Evolutionary conservation across 2,888 invertebrate genomes (phyloP), one percentile per base, ranked within the genome.

Genomic region (Panopea generosa): DNA sequence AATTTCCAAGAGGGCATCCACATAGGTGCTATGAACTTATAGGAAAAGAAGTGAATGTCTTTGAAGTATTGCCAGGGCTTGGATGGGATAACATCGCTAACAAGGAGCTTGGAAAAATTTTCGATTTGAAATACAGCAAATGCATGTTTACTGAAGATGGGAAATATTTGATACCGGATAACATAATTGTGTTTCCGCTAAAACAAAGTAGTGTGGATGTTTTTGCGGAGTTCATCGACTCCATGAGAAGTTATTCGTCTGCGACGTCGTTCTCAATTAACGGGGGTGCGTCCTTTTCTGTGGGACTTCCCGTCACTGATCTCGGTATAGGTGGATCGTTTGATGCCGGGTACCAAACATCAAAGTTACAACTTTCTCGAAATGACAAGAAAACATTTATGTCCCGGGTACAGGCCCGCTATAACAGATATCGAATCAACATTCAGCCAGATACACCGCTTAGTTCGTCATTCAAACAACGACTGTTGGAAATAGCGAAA

Each of bases 21-120:
- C 33, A 56, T n/a, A 7, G 56, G 27, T 56, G 56, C 14, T 14
- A 16, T 20, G 20, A 29, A 16, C 18, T 26, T 29, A n/a, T 56
- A 14, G 56, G 56, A n/a, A 29, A 16, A 7, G 33, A 56, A 1
- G 56, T 56, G 6, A 20, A 24, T 14, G 22, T 38, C 11, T 56
- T 77, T 22, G 79, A 79, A 50, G 75, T 61, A 16, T 60, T 82
- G 7, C 82, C 82, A 0, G 79, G 78, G 2, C 11, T 18, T 27
- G 82, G 82, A 6, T 82, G 72, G 69, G 82, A 82, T 49, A 82
- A 82, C 45, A 50, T 82, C 6, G 55, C 45, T 3, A 82, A 82
- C 40, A 26, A 73, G 6, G 65, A 72, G 2, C 68, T 66, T 53
- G 73, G 76, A 50, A 52, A 50, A 18, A 67, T 80, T 11, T 18